Evolutionary conservation across 1,140 invertebrate species (phyloP).

Genomic region (Drosophila funebris): DNA sequence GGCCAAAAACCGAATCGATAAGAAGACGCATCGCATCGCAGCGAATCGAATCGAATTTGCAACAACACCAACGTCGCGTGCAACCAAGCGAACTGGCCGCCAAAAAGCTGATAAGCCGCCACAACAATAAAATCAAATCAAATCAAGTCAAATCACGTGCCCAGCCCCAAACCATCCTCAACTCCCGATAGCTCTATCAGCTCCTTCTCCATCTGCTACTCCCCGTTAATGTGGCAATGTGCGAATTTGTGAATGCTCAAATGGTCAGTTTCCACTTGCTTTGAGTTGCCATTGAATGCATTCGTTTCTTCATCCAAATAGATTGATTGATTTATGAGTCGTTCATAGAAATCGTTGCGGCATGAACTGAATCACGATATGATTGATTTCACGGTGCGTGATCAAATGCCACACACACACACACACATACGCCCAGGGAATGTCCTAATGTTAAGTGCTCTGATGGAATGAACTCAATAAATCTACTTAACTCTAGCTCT

Average conservation of each 20-base stretch:
- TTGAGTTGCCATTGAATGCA: constrained; percentile 16
- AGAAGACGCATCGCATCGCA: neutral
- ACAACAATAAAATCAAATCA: constrained; percentile 80
- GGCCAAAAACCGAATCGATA: constrained; percentile 65
- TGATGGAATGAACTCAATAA: neutral
- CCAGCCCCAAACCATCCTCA: constrained; percentile 1
- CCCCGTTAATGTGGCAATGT: constrained; percentile 4
- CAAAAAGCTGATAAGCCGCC: constrained; percentile 74
- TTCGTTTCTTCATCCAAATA: neutral
- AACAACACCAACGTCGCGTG: too few species aligned
- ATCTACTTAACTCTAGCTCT: neutral
- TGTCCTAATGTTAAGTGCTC: constrained; percentile 2
- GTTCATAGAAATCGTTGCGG: constrained; percentile 22
- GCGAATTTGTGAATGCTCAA: constrained; percentile 2
- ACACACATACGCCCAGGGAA: neutral
- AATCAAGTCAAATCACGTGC: constrained; percentile 44
- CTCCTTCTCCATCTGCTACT: neutral
- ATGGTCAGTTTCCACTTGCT: constrained; percentile 16
- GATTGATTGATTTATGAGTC: constrained; percentile 44
- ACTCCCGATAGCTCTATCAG: neutral
- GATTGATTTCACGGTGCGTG: constrained; percentile 20
- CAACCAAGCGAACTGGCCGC: constrained; percentile 46
- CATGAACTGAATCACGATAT: constrained; percentile 18
- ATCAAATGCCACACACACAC: constrained; percentile 5
- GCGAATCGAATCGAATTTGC: constrained; percentile 48